Evolutionary conservation across 2,113 vertebrate genomes (phyloP).

Genomic region (Notiomystis cincta): DNA sequence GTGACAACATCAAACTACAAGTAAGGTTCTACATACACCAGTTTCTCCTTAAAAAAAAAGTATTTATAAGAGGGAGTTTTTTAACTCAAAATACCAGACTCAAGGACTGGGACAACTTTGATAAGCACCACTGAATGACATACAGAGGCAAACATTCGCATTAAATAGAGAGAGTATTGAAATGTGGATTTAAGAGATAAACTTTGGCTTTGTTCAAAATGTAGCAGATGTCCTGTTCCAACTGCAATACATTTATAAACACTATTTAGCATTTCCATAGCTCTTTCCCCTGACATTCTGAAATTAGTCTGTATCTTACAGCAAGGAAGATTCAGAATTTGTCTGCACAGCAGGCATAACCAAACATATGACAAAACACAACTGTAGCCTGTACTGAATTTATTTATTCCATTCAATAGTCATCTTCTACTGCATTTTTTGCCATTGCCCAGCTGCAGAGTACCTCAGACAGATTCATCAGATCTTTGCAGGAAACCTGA

Average conservation of each 20-base stretch:
- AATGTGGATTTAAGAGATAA: background rate
- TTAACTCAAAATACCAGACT: background rate
- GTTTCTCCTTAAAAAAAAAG: background rate
- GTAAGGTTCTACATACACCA: background rate
- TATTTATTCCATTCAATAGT: background rate
- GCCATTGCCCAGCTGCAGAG: background rate
- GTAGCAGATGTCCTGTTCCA: background rate
- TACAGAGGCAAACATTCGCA: fast-evolving
- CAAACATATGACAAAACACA: background rate
- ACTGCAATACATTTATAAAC: background rate
- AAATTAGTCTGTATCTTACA: background rate
- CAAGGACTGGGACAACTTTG: background rate
- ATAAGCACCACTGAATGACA: background rate
- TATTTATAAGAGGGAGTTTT: background rate
- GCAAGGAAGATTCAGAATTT: background rate
- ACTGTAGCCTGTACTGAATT: background rate
- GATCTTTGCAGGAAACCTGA: background rate
- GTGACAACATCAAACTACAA: background rate
- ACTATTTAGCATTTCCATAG: background rate
- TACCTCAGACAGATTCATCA: background rate
- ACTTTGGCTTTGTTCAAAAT: background rate
- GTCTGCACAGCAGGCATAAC: background rate
- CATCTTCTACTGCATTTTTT: background rate
- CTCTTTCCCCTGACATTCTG: background rate
- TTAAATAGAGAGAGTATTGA: background rate